Percentiles rank a stretch among this genome's conserved stretches.
phyloP scores from a whole-genome alignment of 2,113 vertebrate species.

The Sinocyclocheilus anshuiensis region DNA sequence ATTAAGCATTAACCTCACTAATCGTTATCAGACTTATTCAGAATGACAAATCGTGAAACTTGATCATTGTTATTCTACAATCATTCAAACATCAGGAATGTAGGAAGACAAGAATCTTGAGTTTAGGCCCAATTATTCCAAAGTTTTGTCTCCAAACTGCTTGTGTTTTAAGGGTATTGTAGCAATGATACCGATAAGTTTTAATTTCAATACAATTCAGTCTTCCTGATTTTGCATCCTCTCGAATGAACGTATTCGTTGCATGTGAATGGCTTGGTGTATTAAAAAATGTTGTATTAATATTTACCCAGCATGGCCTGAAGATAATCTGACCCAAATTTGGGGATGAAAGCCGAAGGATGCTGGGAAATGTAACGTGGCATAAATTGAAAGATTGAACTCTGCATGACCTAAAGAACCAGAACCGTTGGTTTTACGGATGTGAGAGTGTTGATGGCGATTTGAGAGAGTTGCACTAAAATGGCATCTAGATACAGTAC shows the following conservation, averaged over 20 bases:
- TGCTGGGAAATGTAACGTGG: background rate
- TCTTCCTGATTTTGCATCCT: background rate
- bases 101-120: too few species aligned
- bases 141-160: background rate
- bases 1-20: too few species aligned
- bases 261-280: background rate
- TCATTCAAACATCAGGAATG: too few species aligned
- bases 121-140: too few species aligned
- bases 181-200: background rate
- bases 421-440: background rate
- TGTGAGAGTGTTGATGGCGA: background rate
- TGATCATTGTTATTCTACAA: too few species aligned
- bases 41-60: too few species aligned
- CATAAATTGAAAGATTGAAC: background rate
- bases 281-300: background rate
- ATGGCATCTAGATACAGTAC: too few species aligned
- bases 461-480: background rate
- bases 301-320: background rate
- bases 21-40: too few species aligned
- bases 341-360: background rate
- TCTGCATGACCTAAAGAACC: background rate
- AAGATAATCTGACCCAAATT: constrained; percentile 1
- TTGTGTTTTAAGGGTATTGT: background rate
- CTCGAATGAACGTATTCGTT: background rate
- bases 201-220: background rate